These are phyloP conservation scores for Nanorana parkeri DNA, from an alignment of 2,113 vertebrate genomes.

Conservation along the genomic window DNA sequence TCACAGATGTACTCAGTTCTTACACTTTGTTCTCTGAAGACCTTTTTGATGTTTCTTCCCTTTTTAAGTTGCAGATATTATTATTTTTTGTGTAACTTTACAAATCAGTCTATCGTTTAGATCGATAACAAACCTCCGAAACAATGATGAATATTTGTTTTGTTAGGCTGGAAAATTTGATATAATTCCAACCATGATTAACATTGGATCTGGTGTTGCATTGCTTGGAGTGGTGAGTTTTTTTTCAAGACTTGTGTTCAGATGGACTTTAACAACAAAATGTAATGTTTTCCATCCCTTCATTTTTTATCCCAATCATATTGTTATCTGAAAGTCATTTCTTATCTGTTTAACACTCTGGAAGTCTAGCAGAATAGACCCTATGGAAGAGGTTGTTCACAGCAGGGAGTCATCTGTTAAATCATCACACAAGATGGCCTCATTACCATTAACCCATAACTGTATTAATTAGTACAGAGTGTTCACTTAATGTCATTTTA, in stretches of 20 bases:
- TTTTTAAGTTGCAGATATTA: not conserved
- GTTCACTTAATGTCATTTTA: no score
- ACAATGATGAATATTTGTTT: conserved; percentile 28
- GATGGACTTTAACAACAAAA: not conserved
- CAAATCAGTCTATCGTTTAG: not conserved
- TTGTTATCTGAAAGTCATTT: no score
- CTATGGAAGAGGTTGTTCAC: no score
- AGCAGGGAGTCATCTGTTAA: no score
- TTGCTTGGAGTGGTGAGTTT: conserved; percentile 83
- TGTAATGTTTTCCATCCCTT: not conserved
- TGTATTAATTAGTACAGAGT: no score
- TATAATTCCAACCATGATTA: conserved; percentile 87
- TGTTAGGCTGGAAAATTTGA: conserved; percentile 86
- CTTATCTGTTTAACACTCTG: no score
- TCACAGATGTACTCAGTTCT: no score
- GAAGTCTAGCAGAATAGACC: no score
- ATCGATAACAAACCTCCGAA: not conserved
- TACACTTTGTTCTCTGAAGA: no score
- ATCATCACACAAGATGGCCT: no score
- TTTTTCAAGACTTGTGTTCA: not conserved
- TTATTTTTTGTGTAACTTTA: not conserved
- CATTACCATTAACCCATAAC: no score
- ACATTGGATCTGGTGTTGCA: conserved; percentile 81
- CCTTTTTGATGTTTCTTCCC: no score
- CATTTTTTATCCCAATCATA: not conserved